phyloP scores from a whole-genome alignment of 2,888 invertebrate genomes.

The Athripsodes cinereus region DNA sequence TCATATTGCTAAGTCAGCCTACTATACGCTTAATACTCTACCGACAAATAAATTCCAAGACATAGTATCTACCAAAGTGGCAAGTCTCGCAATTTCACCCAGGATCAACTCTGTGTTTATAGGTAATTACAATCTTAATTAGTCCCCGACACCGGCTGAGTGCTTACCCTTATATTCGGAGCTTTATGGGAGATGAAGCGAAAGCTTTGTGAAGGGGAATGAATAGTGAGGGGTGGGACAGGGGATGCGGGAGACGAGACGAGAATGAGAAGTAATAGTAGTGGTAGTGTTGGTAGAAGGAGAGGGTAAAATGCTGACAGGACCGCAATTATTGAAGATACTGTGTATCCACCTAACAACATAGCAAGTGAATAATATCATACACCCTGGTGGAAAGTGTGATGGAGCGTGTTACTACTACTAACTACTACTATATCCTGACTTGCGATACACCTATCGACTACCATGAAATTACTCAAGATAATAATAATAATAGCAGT shows the following conservation, averaged over 20 bases:
- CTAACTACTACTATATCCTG: too few relatives aligned
- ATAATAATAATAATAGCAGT: too few relatives aligned
- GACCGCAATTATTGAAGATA: neutral
- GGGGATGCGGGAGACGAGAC: neutral
- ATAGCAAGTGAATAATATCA: too few relatives aligned
- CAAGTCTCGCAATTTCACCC: slow-evolving; percentile 4
- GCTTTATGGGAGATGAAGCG: neutral
- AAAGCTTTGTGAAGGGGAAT: too few relatives aligned
- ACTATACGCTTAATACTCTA: neutral
- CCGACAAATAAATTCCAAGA: slow-evolving; percentile 4
- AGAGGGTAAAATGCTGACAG: neutral
- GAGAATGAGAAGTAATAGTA: neutral
- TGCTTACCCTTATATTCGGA: neutral
- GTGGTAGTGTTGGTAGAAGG: neutral
- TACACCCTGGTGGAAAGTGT: too few relatives aligned
- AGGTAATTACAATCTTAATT: slow-evolving; percentile 28
- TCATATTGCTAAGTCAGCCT: neutral
- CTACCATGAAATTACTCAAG: too few relatives aligned
- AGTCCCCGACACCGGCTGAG: slow-evolving; percentile 24
- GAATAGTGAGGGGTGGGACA: neutral
- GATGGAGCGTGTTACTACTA: too few relatives aligned
- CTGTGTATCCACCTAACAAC: neutral
- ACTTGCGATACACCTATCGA: too few relatives aligned
- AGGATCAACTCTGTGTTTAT: slow-evolving; percentile 14
- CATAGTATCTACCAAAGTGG: neutral